These are phyloP conservation scores for Aselliscus stoliczkanus DNA, from an alignment of 2,797 vertebrate species.

Conservation along the genomic window DNA sequence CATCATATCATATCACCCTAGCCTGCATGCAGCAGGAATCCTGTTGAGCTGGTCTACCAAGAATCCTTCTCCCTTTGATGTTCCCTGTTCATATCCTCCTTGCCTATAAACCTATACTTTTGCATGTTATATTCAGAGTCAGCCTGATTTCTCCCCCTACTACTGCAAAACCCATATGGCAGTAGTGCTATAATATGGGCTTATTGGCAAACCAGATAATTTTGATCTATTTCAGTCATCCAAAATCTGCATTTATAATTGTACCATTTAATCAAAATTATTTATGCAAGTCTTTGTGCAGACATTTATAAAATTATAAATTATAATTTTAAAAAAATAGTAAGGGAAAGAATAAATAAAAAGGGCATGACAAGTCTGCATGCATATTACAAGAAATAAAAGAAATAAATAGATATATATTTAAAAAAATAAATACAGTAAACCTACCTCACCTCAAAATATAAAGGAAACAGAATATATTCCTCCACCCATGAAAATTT, in stretches of 20 bases:
- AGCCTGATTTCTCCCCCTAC: background rate
- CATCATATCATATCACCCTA: background rate
- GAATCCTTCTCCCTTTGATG: background rate
- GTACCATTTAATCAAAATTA: conserved; percentile 49
- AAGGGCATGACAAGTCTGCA: background rate
- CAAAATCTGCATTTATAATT: conserved; percentile 53
- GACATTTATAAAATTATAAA: conserved; percentile 24
- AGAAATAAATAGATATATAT: background rate
- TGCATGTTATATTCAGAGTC: background rate
- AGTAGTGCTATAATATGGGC: background rate
- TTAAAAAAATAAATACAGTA: background rate
- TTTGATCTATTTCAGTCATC: conserved; percentile 51
- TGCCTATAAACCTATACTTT: background rate
- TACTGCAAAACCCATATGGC: background rate
- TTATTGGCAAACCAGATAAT: conserved; percentile 18
- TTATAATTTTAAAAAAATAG: background rate
- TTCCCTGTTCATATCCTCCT: background rate
- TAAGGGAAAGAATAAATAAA: background rate
- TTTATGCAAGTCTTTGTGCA: conserved; percentile 26
- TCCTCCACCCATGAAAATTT: background rate
- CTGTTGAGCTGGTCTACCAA: background rate
- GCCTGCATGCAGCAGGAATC: background rate
- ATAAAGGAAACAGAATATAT: background rate
- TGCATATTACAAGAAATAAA: background rate
- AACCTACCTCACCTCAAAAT: background rate